These are phyloP conservation scores for Eospalax fontanierii DNA, from an alignment of 2,797 vertebrate species.

Conservation along the genomic window DNA sequence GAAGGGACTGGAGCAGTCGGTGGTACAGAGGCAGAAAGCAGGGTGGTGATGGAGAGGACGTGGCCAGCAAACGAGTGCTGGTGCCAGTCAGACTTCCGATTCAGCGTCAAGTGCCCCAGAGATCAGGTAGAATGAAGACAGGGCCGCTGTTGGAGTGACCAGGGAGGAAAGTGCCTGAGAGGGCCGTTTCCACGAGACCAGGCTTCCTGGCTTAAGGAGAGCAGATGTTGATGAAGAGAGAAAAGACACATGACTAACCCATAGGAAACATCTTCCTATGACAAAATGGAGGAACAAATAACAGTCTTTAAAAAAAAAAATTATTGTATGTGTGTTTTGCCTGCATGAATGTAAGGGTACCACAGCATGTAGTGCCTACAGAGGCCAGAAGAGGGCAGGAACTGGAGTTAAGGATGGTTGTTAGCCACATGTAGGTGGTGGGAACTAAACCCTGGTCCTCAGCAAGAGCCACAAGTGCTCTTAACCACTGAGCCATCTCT, in stretches of 20 bases:
- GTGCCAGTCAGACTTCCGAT: background rate
- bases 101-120: background rate
- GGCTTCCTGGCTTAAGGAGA: background rate
- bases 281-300: background rate
- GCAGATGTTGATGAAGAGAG: background rate
- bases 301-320: background rate
- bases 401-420: too few species aligned
- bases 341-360: too few species aligned
- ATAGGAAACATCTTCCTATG: background rate
- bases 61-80: too few species aligned
- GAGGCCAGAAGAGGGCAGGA: too few species aligned
- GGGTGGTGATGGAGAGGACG: background rate
- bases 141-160: background rate
- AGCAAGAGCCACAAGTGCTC: too few species aligned
- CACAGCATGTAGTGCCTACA: too few species aligned
- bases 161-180: background rate
- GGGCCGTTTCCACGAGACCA: background rate
- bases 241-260: background rate
- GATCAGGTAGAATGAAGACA: background rate
- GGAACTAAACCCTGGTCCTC: too few species aligned
- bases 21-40: background rate
- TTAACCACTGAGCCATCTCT: too few species aligned
- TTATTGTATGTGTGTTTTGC: too few species aligned
- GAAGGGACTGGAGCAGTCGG: background rate
- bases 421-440: too few species aligned